Evolutionary conservation across 2,888 invertebrate species (phyloP).

Genomic region (Cheilosia grossa): DNA sequence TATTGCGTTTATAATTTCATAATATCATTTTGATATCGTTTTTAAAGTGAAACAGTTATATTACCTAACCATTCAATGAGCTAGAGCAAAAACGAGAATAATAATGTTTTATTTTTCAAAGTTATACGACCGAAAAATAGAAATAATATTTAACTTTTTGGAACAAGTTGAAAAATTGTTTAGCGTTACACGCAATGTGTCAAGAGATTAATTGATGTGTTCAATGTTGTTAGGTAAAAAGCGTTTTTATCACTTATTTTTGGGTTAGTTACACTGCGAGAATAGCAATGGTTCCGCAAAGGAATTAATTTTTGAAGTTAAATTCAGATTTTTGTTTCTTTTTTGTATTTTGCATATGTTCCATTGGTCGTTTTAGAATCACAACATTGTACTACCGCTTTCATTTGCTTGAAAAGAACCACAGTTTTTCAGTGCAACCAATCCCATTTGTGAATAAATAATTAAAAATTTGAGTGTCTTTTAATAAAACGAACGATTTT

Average conservation of each 20-base stretch:
- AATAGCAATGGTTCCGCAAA: slow-evolving; percentile 1
- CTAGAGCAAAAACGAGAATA: slow-evolving; percentile 20
- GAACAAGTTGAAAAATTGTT: not conserved
- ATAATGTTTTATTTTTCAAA: not conserved
- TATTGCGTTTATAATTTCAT: slow-evolving; percentile 73
- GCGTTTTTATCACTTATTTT: slow-evolving; percentile 81
- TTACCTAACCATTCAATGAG: slow-evolving; percentile 1
- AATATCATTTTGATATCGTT: not conserved
- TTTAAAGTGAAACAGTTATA: slow-evolving; percentile 12
- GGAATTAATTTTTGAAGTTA: not conserved
- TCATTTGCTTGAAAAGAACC: slow-evolving; percentile 6
- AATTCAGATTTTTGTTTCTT: not conserved
- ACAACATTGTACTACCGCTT: not conserved
- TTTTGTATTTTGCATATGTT: not conserved
- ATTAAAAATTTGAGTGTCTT: slow-evolving; percentile 21
- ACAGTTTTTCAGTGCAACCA: slow-evolving; percentile 11
- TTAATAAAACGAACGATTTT: slow-evolving; percentile 46
- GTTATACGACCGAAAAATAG: not conserved
- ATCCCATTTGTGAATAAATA: slow-evolving; percentile 23
- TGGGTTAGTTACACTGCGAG: slow-evolving; percentile 51
- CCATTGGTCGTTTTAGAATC: not conserved
- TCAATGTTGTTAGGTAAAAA: slow-evolving; percentile 75
- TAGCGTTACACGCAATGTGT: slow-evolving; percentile 24
- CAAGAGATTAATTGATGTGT: slow-evolving; percentile 20
- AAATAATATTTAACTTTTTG: not conserved